phyloP scores from a whole-genome alignment of 2,888 invertebrate genomes.

The Lasioglossum calceatum region DNA sequence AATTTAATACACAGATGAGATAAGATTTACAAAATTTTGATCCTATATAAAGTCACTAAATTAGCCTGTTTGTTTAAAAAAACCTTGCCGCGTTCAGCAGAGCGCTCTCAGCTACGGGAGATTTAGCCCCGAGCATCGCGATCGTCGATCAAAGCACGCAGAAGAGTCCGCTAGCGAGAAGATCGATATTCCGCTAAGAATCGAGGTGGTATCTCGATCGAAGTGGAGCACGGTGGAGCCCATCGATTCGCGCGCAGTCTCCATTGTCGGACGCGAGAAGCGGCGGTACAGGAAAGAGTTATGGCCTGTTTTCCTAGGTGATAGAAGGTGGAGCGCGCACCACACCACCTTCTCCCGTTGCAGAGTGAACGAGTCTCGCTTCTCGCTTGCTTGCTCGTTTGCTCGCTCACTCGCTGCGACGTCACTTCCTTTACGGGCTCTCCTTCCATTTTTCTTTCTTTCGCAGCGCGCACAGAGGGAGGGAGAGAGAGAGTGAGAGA shows the following conservation, averaged over 20 bases:
- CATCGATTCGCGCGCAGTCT: constrained; percentile 49
- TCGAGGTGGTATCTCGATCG: constrained; percentile 14
- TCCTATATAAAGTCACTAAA: background rate
- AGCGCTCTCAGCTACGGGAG: background rate
- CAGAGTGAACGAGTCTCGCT: constrained; percentile 37
- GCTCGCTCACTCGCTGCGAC: constrained; percentile 43
- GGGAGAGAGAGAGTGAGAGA: background rate
- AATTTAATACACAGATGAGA: background rate
- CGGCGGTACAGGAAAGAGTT: constrained; percentile 51
- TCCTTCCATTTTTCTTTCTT: constrained; percentile 48
- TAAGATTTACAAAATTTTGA: background rate
- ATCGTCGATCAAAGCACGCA: background rate
- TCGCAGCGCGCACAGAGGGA: background rate
- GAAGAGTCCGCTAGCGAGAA: background rate
- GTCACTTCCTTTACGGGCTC: constrained; percentile 64
- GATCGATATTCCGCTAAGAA: background rate
- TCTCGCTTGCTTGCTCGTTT: constrained; percentile 17
- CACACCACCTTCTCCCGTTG: constrained; percentile 48
- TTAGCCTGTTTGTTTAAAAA: background rate
- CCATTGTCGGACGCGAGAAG: constrained; percentile 48
- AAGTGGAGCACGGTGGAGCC: constrained; percentile 27
- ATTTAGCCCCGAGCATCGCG: background rate
- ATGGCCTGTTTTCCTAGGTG: constrained; percentile 61
- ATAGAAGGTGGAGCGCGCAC: constrained; percentile 60
- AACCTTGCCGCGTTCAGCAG: background rate